Percentiles rank a stretch among this genome's conserved stretches.
Evolutionary conservation across 1,140 invertebrate species (phyloP).

Genomic region (Drosophila burlai): DNA sequence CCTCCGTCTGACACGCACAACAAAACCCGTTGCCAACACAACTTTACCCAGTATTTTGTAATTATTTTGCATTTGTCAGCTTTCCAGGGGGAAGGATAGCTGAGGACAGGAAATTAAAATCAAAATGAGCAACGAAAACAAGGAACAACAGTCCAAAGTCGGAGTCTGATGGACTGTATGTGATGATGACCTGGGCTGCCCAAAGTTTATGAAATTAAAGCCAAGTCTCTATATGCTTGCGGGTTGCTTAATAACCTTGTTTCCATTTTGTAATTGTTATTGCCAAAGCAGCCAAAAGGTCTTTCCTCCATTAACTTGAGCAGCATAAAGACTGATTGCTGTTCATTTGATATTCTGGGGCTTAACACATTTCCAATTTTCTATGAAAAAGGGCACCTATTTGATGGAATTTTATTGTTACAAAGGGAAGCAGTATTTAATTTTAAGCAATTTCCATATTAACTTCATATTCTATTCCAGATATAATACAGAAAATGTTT

Average conservation of each 20-base stretch:
- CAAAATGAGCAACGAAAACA: slow-evolving; percentile 46
- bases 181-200: background rate
- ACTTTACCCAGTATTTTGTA: slow-evolving; percentile 34
- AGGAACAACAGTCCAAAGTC: slow-evolving; percentile 10
- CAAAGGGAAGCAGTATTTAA: background rate
- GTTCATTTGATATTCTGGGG: background rate
- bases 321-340: background rate
- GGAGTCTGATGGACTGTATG: slow-evolving; percentile 1
- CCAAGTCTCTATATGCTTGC: background rate
- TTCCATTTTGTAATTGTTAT: background rate
- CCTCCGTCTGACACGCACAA: slow-evolving; percentile 11
- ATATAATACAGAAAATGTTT: background rate
- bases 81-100: background rate
- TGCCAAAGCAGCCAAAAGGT: background rate
- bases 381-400: background rate
- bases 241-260: background rate
- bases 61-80: slow-evolving; percentile 63
- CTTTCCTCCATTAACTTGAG: background rate
- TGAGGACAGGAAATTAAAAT: slow-evolving; percentile 67
- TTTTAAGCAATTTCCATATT: background rate
- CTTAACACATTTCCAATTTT: background rate
- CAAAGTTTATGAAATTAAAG: background rate
- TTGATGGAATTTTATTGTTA: background rate
- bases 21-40: slow-evolving; percentile 22
- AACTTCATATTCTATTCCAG: too few species aligned